Evolutionary conservation across 92 coral and sea anemone genomes (phyloP).

Genomic region (Pocillopora grandis): DNA sequence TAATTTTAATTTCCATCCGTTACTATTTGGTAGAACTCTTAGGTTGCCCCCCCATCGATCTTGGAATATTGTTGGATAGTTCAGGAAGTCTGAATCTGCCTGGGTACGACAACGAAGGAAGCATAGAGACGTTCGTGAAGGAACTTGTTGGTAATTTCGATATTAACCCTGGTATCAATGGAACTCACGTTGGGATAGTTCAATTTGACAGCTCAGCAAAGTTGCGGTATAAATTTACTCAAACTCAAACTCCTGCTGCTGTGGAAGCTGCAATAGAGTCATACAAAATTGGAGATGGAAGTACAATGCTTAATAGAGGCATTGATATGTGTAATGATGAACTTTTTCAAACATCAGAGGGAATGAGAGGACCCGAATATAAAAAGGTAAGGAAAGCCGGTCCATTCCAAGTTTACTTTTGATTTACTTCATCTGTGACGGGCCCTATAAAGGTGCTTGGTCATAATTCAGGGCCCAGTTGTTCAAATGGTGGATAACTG

Average conservation of each 20-base stretch:
- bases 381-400: background rate
- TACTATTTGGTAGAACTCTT: background rate
- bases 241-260: background rate
- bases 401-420: too few species aligned
- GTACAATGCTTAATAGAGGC: background rate
- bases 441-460: too few species aligned
- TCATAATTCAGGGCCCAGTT: too few species aligned
- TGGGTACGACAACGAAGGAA: background rate
- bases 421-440: too few species aligned
- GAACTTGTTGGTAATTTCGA: background rate
- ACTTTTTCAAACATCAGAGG: background rate
- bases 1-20: too few species aligned
- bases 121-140: background rate
- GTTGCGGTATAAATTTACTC: background rate
- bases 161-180: background rate
- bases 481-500: too few species aligned
- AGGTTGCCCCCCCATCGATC: constrained; percentile 19
- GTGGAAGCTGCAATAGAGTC: background rate
- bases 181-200: constrained; percentile 11
- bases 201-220: constrained; percentile 9
- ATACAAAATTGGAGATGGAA: constrained; percentile 4
- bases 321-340: background rate
- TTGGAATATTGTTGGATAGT: constrained; percentile 23
- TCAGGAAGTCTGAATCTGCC: background rate
- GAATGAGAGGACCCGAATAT: constrained; percentile 15